phyloP scores from a whole-genome alignment of 1,140 invertebrate species.

The Rhynchophorus ferrugineus region DNA sequence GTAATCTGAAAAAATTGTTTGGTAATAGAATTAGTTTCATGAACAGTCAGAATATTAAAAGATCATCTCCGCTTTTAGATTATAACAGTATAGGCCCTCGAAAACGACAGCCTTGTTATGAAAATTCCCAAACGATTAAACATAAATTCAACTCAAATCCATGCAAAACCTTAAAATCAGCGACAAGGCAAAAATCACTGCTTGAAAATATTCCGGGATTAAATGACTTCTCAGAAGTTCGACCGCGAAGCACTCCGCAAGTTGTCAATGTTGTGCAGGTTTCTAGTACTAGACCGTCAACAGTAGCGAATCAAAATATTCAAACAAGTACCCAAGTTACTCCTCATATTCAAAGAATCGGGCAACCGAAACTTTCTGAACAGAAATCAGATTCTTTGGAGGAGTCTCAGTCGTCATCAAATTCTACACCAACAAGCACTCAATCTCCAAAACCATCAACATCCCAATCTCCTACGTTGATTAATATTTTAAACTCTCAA shows the following conservation, averaged over 20 bases:
- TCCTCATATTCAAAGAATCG: slow-evolving; percentile 43
- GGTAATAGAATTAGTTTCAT: too few relatives aligned
- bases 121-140: too few relatives aligned
- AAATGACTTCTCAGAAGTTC: slow-evolving; percentile 49
- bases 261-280: slow-evolving; percentile 55
- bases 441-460: slow-evolving; percentile 32
- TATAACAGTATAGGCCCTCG: too few relatives aligned
- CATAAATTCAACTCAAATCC: too few relatives aligned
- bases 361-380: slow-evolving; percentile 34
- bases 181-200: too few relatives aligned
- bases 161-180: too few relatives aligned
- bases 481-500: slow-evolving; percentile 40
- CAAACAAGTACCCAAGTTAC: slow-evolving; percentile 40
- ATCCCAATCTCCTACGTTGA: slow-evolving; percentile 36
- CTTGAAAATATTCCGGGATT: slow-evolving; percentile 45
- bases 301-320: slow-evolving; percentile 29
- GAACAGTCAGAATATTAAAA: too few relatives aligned
- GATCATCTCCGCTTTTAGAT: too few relatives aligned
- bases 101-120: too few relatives aligned
- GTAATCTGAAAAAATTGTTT: too few relatives aligned
- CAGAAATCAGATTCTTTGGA: slow-evolving; percentile 30
- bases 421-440: slow-evolving; percentile 23
- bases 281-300: slow-evolving; percentile 32
- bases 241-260: slow-evolving; percentile 44
- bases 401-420: slow-evolving; percentile 33